Percentiles rank a stretch among this genome's conserved stretches.
phyloP scores from a whole-genome alignment of 2,113 vertebrate species.

The Pitta sordida region DNA sequence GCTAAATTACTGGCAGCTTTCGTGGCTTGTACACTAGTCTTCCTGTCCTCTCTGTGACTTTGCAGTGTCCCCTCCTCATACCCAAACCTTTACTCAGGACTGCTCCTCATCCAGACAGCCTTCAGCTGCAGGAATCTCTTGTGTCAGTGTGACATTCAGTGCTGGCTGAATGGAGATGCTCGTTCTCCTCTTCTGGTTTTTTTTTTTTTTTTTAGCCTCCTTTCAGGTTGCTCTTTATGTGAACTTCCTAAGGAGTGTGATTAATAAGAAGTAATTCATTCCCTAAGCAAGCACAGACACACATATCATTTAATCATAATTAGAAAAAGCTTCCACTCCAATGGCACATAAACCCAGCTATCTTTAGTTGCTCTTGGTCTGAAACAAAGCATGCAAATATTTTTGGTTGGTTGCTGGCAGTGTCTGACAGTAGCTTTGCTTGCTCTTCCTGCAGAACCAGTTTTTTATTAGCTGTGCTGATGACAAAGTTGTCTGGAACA shows the following conservation, averaged over 20 bases:
- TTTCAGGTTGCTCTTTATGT: not conserved
- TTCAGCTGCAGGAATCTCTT: not conserved
- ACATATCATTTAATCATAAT: not conserved
- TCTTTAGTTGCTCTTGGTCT: not conserved
- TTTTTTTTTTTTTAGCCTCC: not conserved
- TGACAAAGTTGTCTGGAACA: slow-evolving; percentile 90
- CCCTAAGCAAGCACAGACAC: not conserved
- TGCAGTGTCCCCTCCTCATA: not conserved
- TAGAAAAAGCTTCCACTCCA: not conserved
- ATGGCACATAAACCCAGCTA: not conserved
- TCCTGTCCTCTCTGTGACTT: not conserved
- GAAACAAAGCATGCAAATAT: not conserved
- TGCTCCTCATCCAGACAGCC: not conserved
- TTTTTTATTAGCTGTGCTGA: slow-evolving; percentile 98
- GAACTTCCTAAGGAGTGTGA: not conserved
- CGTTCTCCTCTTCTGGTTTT: not conserved
- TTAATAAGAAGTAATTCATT: not conserved
- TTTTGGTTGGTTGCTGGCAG: not conserved
- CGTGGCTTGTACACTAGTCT: not conserved
- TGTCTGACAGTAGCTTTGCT: not conserved
- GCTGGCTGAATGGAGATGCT: not conserved
- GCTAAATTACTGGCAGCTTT: not conserved
- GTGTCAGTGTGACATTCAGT: not conserved
- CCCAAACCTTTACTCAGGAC: not conserved
- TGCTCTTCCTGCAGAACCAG: slow-evolving; percentile 84